Base-by-base conservation (phyloP, 1,140 invertebrate species). In the Drosophila mauritiana region DNA sequence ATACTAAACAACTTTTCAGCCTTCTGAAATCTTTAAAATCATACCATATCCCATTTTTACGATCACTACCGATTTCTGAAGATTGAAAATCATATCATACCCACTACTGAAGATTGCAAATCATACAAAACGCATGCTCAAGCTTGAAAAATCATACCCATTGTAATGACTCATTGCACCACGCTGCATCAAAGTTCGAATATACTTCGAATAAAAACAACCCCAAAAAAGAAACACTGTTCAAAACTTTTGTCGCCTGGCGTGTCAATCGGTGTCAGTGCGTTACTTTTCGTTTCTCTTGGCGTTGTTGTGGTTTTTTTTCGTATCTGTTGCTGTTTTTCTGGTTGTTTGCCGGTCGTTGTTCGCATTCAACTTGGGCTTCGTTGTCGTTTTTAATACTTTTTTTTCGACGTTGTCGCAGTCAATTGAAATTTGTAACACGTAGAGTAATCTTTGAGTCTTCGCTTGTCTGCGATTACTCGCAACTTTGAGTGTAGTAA, bases 201-300 rank as follows among this genome's bases (percentile, higher is more conserved):
- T 1, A 20, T 22, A 22, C 20, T 22, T 22, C 20, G 20, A 22
- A 22, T 22, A 17, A 17, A 1, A 17, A 17, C 1, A 17, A 17
- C 17, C 13, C 13, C 0, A 11, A 31, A 13, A 6, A 13, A 22
- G 13, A 34, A 36, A 52, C 0, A 52, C 15, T 36, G 20, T 10
- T 11, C 6, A 25, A 57, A 36, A 34, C 42, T 27, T 82, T 81
- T 69, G 80, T 81, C 75, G 80, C 73, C 77, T 62, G 64, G 15
- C 58, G 51, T 53, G 80, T 73, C 77, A 78, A 81, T 78, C 77
- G 73, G 73, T 81, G 56, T 67, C 64, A 59, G 53, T 55, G 46
- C 43, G 65, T 62, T 70, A 53, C 22, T 56, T 61, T 56, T 52
- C 37, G 43, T 54, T 53, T 53, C 49, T 53, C 27, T 27, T 61